Evolutionary conservation across 2,888 invertebrate species (phyloP), one percentile per base, ranked within the genome.

Genomic region (Venusia cambrica): DNA sequence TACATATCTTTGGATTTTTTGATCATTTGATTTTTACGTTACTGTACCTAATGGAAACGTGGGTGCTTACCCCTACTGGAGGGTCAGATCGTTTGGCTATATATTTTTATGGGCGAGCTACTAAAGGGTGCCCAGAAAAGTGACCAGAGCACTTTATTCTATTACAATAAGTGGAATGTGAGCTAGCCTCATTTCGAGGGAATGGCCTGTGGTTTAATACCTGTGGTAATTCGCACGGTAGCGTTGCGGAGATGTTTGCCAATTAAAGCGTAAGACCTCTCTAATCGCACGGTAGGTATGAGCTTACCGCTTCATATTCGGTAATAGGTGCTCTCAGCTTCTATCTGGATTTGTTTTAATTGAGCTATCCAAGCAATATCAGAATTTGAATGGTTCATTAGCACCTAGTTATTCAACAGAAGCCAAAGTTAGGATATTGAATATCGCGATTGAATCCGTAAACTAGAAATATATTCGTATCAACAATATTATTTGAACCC

Each of bases 201-300:
- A 40, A 40, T 31, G n/a, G n/a, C n/a, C n/a, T n/a, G n/a, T 40
- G 30, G 30, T 27, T 21, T 40, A 31, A 40, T 40, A 35, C 39
- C 22, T 35, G 35, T 31, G 31, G 30, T 35, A 40, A 40, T 37
- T 31, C 30, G 19, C 15, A 18, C 14, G 4, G 14, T 16, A 35
- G 31, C 27, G 8, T 24, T 8, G 18, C 29, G 29, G 24, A 29
- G 34, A 34, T 36, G 36, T 36, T 36, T 29, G 25, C 36, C 29
- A 36, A 36, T 36, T 36, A 36, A 29, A 30, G 36, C 24, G 29
- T 29, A 36, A 36, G 24, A 25, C 36, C 29, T 17, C 28, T 35
- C 29, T 30, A 36, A 29, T 30, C 30, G 30, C 22, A 14, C 21
- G 30, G 20, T 27, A 32, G 31, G 26, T 21, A 38, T 32, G 26